Percentiles rank a stretch among this genome's conserved stretches.
These are phyloP conservation scores for Molothrus ater DNA, from an alignment of 2,797 vertebrate species.

Conservation along the genomic window DNA sequence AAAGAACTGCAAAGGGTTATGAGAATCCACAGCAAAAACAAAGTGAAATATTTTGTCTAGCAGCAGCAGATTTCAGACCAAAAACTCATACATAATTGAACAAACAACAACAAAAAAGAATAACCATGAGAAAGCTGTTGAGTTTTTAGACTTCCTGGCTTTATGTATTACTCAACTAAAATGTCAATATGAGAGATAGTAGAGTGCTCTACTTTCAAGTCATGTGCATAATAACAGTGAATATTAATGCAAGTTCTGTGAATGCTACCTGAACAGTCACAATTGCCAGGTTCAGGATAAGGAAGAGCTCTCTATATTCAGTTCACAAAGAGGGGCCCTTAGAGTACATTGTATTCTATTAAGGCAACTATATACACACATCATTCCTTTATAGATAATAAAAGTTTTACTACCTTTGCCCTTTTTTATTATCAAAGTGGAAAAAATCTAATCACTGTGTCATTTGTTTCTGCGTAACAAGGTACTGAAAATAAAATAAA, in stretches of 20 bases:
- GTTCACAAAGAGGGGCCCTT: neutral
- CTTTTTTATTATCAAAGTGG: neutral
- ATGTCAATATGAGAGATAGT: neutral
- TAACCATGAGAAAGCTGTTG: neutral
- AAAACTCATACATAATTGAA: constrained; percentile 26
- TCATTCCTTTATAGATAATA: neutral
- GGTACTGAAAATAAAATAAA: neutral
- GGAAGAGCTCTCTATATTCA: neutral
- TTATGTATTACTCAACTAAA: neutral
- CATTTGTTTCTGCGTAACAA: neutral
- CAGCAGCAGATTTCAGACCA: neutral
- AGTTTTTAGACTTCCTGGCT: neutral
- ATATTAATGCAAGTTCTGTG: neutral
- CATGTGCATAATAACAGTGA: neutral
- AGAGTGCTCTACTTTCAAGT: neutral
- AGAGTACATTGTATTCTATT: neutral
- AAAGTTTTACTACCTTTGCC: neutral
- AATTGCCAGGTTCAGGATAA: neutral
- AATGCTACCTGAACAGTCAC: neutral
- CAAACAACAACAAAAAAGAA: neutral
- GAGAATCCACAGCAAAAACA: neutral
- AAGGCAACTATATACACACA: neutral
- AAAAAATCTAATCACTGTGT: neutral
- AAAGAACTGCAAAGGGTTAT: neutral
- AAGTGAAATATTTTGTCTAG: neutral